A percentile compares a stretch with the other conserved stretches of the same genome.
phyloP scores from a whole-genome alignment of 2,797 vertebrate genomes.

The Tauraco hartlaubi region DNA sequence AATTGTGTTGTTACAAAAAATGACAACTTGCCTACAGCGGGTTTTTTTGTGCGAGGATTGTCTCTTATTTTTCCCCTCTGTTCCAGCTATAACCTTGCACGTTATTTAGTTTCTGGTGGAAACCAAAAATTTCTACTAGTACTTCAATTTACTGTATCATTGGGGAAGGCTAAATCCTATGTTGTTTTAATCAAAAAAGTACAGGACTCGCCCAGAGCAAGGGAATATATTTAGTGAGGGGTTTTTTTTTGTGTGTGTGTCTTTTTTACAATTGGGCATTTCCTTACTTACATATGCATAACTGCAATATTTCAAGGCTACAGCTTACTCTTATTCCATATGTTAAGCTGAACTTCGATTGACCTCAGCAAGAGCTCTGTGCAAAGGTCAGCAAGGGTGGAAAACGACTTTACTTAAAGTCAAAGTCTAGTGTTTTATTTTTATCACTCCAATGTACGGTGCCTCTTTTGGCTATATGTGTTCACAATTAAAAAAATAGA shows the following conservation, averaged over 20 bases:
- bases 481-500: neutral
- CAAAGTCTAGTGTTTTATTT: neutral
- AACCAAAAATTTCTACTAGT: neutral
- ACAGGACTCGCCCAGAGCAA: constrained; percentile 14
- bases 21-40: neutral
- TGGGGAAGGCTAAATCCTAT: neutral
- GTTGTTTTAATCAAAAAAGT: constrained; percentile 1
- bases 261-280: neutral
- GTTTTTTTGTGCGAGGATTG: neutral
- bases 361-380: neutral
- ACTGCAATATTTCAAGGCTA: constrained; percentile 36
- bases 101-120: neutral
- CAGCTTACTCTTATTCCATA: constrained; percentile 13
- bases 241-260: neutral
- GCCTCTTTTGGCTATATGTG: neutral
- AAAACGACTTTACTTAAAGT: neutral
- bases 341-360: constrained; percentile 45
- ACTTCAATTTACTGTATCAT: neutral
- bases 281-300: constrained; percentile 50
- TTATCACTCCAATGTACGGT: neutral
- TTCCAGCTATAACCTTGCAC: neutral
- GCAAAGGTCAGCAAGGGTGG: neutral
- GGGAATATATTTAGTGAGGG: neutral
- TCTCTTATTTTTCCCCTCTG: neutral
- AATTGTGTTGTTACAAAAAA: neutral